phyloP scores from a whole-genome alignment of 2,113 vertebrate species.

The Alligator sinensis region DNA sequence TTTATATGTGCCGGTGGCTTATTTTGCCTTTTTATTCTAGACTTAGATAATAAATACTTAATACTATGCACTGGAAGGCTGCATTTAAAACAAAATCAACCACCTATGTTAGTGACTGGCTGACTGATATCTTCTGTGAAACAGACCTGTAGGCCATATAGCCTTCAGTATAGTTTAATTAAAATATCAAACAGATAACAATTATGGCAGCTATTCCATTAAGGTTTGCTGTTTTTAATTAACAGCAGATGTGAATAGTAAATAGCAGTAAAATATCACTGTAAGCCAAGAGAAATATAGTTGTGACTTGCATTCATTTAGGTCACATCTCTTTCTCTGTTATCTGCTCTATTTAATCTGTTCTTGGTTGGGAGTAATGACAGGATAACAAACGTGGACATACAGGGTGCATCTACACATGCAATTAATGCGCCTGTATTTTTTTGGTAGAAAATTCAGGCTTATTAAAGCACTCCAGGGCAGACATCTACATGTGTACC shows the following conservation, averaged over 20 bases:
- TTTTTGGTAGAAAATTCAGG: no score
- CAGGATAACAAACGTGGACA: background rate
- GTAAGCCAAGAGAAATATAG: background rate
- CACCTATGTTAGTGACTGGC: constrained; percentile 65
- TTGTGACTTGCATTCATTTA: background rate
- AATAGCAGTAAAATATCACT: background rate
- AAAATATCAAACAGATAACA: constrained; percentile 78
- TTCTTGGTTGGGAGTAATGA: background rate
- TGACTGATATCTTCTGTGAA: constrained; percentile 72
- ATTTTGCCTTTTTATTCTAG: constrained; percentile 22
- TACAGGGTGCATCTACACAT: no score
- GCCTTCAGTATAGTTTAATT: constrained; percentile 77
- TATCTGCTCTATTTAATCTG: background rate
- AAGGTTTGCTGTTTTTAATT: constrained; percentile 71
- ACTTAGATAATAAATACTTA: constrained; percentile 65
- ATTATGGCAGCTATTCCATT: constrained; percentile 76
- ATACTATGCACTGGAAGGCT: constrained; percentile 37
- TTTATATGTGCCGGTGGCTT: constrained; percentile 29
- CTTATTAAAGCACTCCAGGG: no score
- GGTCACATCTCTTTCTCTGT: background rate
- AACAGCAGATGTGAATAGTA: constrained; percentile 23
- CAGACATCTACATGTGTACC: no score
- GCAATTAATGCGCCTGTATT: no score
- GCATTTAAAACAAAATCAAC: constrained; percentile 29
- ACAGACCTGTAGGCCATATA: constrained; percentile 76